Evolutionary conservation across 2,113 vertebrate species (phyloP), one percentile per base, ranked within the genome.

Genomic region (Ciconia stormi): DNA sequence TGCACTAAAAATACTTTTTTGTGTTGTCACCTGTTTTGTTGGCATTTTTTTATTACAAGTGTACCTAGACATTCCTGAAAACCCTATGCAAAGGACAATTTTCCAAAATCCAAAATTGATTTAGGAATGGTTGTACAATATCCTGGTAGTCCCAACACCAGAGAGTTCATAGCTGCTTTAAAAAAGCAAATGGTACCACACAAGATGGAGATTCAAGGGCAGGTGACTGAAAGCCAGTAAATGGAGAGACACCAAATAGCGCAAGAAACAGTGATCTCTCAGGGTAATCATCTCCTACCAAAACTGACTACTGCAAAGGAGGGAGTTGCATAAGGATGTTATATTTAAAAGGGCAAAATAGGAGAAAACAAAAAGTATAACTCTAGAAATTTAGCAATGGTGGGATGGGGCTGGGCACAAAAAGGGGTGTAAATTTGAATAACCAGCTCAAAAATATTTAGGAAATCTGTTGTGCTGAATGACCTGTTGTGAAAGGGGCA

Each of bases 41-140:
- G 3, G 4, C 4, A 2, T 7, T 42, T 83, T 59, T 63, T 71
- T 61, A 22, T 70, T 82, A 55, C 10, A 53, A 61, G 62, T 22
- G 10, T 53, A 50, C 11, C 6, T 79, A 49, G 30, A 49, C 11
- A 7, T 81, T 90, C 19, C 56, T 89, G 58, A 89, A 82, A 62
- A 30, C 3, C 6, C 11, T n/a, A 36, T 0, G 0, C 22, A 53
- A 53, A 66, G 10, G 27, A 25, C 6, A 34, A 19, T 59, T 77
- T 71, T 40, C 47, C 20, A 34, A 80, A 93, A 47, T 7, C 8
- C 18, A 46, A 25, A 85, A 49, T 1, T 30, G 8, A 40, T 91
- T 74, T 50, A 30, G 22, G 32, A 34, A 42, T 50, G 32, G 12
- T 29, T 85, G 26, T 59, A 20, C 14, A 38, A 8, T 34, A 38